phyloP scores from a whole-genome alignment of 1,140 invertebrate genomes.

The Forficula auricularia region DNA sequence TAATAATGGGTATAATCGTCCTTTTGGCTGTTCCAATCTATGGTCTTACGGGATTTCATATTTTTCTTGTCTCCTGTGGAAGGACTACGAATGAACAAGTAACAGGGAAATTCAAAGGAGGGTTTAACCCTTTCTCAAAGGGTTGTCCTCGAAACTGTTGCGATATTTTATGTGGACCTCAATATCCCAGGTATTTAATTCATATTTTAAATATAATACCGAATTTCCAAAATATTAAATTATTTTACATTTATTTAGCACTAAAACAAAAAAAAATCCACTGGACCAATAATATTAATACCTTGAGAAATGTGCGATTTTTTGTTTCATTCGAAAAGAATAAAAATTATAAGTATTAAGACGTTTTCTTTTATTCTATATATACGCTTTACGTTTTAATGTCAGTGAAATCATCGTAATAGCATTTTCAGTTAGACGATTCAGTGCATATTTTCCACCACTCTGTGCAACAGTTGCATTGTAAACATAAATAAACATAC shows the following conservation, averaged over 20 bases:
- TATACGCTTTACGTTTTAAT: too few species aligned
- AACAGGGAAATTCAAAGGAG: slow-evolving; percentile 93
- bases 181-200: slow-evolving; percentile 85
- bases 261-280: slow-evolving; percentile 29
- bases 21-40: slow-evolving; percentile 90
- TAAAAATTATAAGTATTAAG: too few species aligned
- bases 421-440: too few species aligned
- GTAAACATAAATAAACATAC: too few species aligned
- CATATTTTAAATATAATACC: neutral
- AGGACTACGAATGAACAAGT: slow-evolving; percentile 99
- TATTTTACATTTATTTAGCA: slow-evolving; percentile 26
- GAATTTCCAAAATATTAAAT: slow-evolving; percentile 3
- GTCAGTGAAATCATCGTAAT: too few species aligned
- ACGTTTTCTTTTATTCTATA: too few species aligned
- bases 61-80: slow-evolving; percentile 89
- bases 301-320: too few species aligned
- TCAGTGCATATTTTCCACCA: too few species aligned
- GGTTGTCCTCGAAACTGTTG: slow-evolving; percentile 89
- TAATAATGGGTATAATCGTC: slow-evolving; percentile 78
- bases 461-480: too few species aligned
- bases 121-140: slow-evolving; percentile 89
- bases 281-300: too few species aligned
- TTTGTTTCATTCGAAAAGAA: too few species aligned
- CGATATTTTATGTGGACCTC: slow-evolving; percentile 86
- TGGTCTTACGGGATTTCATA: slow-evolving; percentile 93